Percentiles rank a stretch among this genome's conserved stretches.
Evolutionary conservation across 2,888 invertebrate genomes (phyloP).

Genomic region (Agapetus fuscipes): DNA sequence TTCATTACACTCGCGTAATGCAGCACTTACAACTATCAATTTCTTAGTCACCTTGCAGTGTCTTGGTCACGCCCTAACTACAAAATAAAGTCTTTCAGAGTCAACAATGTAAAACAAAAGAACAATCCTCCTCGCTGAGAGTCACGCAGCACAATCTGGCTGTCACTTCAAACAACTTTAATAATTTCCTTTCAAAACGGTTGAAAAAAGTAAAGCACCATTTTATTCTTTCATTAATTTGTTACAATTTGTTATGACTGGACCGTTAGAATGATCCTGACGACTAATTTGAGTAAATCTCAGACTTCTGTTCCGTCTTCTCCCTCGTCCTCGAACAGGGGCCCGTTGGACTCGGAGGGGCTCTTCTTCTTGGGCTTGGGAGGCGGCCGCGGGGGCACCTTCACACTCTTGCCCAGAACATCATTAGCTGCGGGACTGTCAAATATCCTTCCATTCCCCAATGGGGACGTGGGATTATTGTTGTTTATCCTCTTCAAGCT

Average conservation of each 20-base stretch:
- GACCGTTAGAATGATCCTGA: conserved; percentile 28
- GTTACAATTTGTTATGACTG: conserved; percentile 16
- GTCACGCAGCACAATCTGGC: too few relatives aligned
- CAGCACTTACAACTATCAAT: too few relatives aligned
- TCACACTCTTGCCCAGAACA: conserved; percentile 45
- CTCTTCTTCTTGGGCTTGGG: conserved; percentile 75
- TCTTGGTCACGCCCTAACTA: too few relatives aligned
- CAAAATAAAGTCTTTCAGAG: too few relatives aligned
- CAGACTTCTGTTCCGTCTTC: conserved; percentile 86
- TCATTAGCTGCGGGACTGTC: conserved; percentile 33
- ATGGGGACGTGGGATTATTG: conserved; percentile 23
- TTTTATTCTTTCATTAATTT: not conserved
- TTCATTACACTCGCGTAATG: too few relatives aligned
- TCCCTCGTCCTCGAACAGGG: conserved; percentile 78
- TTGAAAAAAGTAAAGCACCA: conserved; percentile 8
- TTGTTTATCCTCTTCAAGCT: conserved; percentile 34
- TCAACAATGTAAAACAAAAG: too few relatives aligned
- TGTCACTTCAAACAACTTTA: too few relatives aligned
- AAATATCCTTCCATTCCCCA: conserved; percentile 24
- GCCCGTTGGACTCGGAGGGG: conserved; percentile 54
- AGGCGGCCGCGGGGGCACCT: conserved; percentile 75
- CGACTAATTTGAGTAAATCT: conserved; percentile 36
- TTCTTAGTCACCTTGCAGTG: too few relatives aligned
- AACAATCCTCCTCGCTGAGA: too few relatives aligned
- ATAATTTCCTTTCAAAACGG: not conserved